Evolutionary conservation across 2,888 invertebrate species (phyloP).

Genomic region (Sisyra nigra): DNA sequence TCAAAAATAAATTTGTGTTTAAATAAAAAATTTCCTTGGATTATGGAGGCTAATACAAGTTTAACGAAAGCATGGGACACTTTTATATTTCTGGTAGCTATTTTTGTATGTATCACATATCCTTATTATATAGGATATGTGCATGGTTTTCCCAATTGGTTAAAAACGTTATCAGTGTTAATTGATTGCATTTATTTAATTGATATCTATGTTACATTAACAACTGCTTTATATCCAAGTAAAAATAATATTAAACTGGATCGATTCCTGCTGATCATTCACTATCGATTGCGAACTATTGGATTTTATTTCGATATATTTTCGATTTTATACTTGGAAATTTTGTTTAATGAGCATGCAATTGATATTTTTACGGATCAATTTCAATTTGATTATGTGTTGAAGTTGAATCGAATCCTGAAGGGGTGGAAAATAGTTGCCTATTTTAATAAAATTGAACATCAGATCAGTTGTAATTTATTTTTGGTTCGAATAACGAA

Average conservation of each 20-base stretch:
- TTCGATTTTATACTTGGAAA: slow-evolving; percentile 32
- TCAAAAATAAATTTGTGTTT: slow-evolving; percentile 21
- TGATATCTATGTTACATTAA: slow-evolving; percentile 28
- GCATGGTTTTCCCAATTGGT: slow-evolving; percentile 26
- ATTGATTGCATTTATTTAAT: slow-evolving; percentile 27
- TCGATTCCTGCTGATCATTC: slow-evolving; percentile 24
- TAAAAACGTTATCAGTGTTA: slow-evolving; percentile 27
- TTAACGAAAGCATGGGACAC: slow-evolving; percentile 33
- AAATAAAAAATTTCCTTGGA: slow-evolving; percentile 30
- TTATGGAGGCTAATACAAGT: slow-evolving; percentile 29
- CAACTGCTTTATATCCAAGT: slow-evolving; percentile 33
- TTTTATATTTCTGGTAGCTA: slow-evolving; percentile 27
- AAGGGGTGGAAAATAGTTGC: slow-evolving; percentile 32
- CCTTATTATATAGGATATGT: slow-evolving; percentile 33
- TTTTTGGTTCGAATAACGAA: slow-evolving; percentile 25
- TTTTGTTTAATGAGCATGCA: slow-evolving; percentile 28
- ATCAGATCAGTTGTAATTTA: slow-evolving; percentile 19
- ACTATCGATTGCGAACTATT: slow-evolving; percentile 29
- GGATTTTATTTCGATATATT: slow-evolving; percentile 35
- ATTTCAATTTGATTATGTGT: slow-evolving; percentile 31
- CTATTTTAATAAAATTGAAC: slow-evolving; percentile 31
- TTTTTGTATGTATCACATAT: slow-evolving; percentile 29
- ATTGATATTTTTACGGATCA: no score
- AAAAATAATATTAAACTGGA: slow-evolving; percentile 19
- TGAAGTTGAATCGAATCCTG: slow-evolving; percentile 35